Base-by-base conservation (phyloP, 2,888 invertebrate species). In the Penaeus monodon region DNA sequence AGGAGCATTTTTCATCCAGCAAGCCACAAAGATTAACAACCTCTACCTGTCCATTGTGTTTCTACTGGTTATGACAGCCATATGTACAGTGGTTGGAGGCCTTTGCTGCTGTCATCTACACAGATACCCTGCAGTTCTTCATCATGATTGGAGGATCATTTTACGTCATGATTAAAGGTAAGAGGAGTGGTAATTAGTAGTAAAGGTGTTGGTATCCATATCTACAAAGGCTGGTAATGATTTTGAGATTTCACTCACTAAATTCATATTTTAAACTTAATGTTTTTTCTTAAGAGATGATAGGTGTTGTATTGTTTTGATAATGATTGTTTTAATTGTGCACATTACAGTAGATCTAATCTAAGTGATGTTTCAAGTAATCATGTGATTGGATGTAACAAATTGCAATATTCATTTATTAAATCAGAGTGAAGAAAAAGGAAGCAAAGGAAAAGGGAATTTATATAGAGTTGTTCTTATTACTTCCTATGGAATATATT, bases 1-100 rank as follows among this genome's bases (percentile, higher is more conserved):
- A 22, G 93, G 93, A 7, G 93, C 92, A 2, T 91, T 93, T 84
- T 93, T 93, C 90, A 93, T 93, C 88, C 92, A 93, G 90, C 91
- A 92, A 88, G 92, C 93, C 7, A 90, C 93, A 20, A 92, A 92
- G 29, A 93, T 93, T 93, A 89, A 92, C 90, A 90, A 92, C 57
- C 57, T 90, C 49, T 90, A 89, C 66, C 49, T 84, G 66, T 92
- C 92, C n/a, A 92, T 92, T 66, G 76, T 92, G 7, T 90, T 92
- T 7, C 90, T 93, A n/a, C 91, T 93, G 38, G 87, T 90, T 22
- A 89, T 92, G 88, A 93, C 93, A 1, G 92, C 92, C 7, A 79
- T 93, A 64, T 92, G 92, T 89, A 93, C 93, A 2, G 90, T 93
- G 33, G 27, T 88, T 90, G 92, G 92, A 68, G 92, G 92, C 22